phyloP scores from a whole-genome alignment of 2,113 vertebrate species.

The Marmota monax region DNA sequence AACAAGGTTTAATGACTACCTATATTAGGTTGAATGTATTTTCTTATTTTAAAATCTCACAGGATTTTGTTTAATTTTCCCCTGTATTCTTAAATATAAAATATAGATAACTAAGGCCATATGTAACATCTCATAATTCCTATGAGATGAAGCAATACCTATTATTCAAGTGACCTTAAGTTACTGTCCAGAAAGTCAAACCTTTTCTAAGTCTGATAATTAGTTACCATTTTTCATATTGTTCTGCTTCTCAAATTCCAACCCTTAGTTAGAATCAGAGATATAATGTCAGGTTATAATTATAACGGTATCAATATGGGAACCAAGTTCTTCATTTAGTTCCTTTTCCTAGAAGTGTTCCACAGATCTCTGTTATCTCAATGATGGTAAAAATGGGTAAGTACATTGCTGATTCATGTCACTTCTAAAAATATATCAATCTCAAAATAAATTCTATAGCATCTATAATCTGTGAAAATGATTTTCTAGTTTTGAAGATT shows the following conservation, averaged over 20 bases:
- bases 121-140: slow-evolving; percentile 19
- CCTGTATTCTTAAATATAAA: not conserved
- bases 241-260: not conserved
- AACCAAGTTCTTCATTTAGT: slow-evolving; percentile 30
- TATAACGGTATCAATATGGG: slow-evolving; percentile 7
- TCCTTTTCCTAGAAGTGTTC: not conserved
- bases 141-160: slow-evolving; percentile 39
- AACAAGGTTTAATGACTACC: not conserved
- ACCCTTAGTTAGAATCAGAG: slow-evolving; percentile 44
- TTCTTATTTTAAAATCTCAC: slow-evolving; percentile 11
- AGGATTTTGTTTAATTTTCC: slow-evolving; percentile 46
- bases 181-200: slow-evolving; percentile 36
- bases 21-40: not conserved
- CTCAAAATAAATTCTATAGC: slow-evolving; percentile 22
- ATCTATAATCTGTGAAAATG: slow-evolving; percentile 23
- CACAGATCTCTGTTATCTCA: not conserved
- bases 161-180: slow-evolving; percentile 18
- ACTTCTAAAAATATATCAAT: not conserved
- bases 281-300: not conserved
- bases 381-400: not conserved
- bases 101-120: not conserved
- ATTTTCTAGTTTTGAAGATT: slow-evolving; percentile 57
- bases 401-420: not conserved
- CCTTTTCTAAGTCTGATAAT: slow-evolving; percentile 27
- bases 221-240: slow-evolving; percentile 20